These are phyloP conservation scores for Pseudomugil gertrudae DNA, from an alignment of 2,797 vertebrate genomes.

Conservation along the genomic window DNA sequence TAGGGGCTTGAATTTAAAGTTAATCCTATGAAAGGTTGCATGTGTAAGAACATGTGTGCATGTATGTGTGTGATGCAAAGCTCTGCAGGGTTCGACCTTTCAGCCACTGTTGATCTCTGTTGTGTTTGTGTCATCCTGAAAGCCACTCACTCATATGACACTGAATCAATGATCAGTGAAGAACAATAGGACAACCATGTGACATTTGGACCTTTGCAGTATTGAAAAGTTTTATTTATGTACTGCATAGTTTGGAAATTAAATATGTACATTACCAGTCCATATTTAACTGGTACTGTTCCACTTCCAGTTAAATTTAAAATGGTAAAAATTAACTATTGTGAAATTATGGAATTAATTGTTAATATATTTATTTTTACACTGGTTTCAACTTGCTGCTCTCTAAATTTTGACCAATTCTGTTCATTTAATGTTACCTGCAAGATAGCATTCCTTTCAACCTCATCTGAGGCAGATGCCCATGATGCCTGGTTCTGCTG, in stretches of 20 bases:
- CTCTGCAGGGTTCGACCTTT: conserved; percentile 52
- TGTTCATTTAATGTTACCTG: too few species aligned
- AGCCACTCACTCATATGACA: conserved; percentile 31
- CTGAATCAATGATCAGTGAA: conserved; percentile 30
- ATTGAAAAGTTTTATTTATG: not conserved
- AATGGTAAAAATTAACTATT: too few species aligned
- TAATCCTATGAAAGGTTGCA: conserved; percentile 44
- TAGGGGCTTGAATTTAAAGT: conserved; percentile 56
- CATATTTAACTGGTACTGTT: too few species aligned
- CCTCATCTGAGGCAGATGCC: too few species aligned
- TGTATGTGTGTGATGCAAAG: conserved; percentile 37
- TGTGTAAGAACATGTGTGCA: conserved; percentile 25
- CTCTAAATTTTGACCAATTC: too few species aligned
- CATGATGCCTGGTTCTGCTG: not conserved
- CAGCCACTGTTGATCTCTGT: conserved; percentile 52
- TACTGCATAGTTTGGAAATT: not conserved
- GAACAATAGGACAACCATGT: conserved; percentile 1
- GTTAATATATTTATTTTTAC: too few species aligned
- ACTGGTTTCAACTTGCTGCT: too few species aligned
- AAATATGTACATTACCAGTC: not conserved
- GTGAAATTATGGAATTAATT: too few species aligned
- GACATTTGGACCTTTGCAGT: conserved; percentile 15
- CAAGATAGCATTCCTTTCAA: too few species aligned
- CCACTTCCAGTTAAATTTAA: too few species aligned
- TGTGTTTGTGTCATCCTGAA: conserved; percentile 40